Percentiles rank a stretch among this genome's conserved stretches.
These are phyloP conservation scores for Parazoanthus atlanticus DNA, from an alignment of 92 coral and sea anemone genomes.

Conservation along the genomic window DNA sequence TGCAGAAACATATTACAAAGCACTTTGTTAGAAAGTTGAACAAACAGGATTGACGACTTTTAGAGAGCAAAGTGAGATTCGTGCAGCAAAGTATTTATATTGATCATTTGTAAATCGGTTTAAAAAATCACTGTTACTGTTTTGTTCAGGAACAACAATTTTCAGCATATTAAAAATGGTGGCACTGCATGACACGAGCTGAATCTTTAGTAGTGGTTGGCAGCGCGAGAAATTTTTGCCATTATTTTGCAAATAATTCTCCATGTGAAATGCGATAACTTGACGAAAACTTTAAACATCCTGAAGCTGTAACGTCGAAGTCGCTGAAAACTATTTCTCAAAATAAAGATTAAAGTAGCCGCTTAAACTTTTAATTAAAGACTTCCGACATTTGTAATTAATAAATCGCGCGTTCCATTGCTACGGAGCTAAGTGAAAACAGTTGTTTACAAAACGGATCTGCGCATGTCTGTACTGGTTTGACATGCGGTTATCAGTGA, in stretches of 20 bases:
- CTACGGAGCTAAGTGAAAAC: neutral
- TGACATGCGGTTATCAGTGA: neutral
- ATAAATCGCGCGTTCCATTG: neutral
- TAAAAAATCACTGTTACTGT: neutral
- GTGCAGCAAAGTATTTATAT: too few relatives aligned
- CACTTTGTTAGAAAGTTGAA: too few relatives aligned
- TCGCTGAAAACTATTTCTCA: slow-evolving; percentile 28
- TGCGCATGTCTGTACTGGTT: neutral
- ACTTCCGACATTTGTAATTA: slow-evolving; percentile 38
- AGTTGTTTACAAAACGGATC: neutral
- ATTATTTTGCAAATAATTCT: neutral
- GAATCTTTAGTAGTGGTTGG: neutral
- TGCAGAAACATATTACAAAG: too few relatives aligned
- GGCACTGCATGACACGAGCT: neutral
- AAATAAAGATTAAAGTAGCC: slow-evolving; percentile 33
- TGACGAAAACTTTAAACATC: slow-evolving; percentile 22
- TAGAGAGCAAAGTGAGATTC: too few relatives aligned
- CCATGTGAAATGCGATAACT: slow-evolving; percentile 10
- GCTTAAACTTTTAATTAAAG: slow-evolving; percentile 37
- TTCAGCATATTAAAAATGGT: too few relatives aligned
- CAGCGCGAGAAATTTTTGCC: neutral
- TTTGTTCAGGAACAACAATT: neutral
- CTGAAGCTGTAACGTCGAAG: neutral
- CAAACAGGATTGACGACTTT: too few relatives aligned
- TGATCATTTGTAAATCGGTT: neutral